Evolutionary conservation across 1,140 invertebrate species (phyloP), one percentile per base, ranked within the genome.

Genomic region (Bombus waltoni): DNA sequence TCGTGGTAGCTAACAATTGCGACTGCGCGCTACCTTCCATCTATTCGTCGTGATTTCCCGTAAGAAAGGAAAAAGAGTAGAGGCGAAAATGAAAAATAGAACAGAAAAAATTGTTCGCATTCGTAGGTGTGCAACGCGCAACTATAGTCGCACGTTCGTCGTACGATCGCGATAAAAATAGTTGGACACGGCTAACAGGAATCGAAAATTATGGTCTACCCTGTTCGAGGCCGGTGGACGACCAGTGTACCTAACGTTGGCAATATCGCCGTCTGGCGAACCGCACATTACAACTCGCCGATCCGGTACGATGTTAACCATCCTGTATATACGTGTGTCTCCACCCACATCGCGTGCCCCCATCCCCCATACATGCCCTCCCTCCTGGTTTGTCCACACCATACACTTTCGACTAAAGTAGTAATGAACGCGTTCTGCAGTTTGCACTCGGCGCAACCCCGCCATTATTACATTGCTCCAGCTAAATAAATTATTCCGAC

Each of bases 401-500:
- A 82, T 86, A 85, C 88, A 86, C 82, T 89, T 87, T 85, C 81
- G 59, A 83, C 76, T 86, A 88, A 88, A 89, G 81, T 83, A 83
- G 91, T 93, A 94, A 94, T 92, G 93, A 94, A 93, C 93, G 93
- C 87, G 91, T 93, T 89, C 88, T 90, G 83, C 87, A 90, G 87
- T 93, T 92, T 92, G 89, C 90, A 92, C 84, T 86, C 90, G 88
- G 87, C 81, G 78, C 86, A 65, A 83, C 81, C 80, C 83, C 82
- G 87, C 90, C 90, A 93, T 94, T 93, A 93, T 93, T 94, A 90
- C 93, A 93, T 92, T 92, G 92, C 93, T 90, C 90, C 83, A 77
- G 85, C 89, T 93, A 93, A 94, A 94, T 93, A 93, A 94, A 94
- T 94, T 93, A 93, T 93, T 92, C 90, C 79, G 89, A 86, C 87